These are phyloP conservation scores for Zaprionus tsacasi DNA, from an alignment of 1,140 invertebrate genomes.

Conservation along the genomic window DNA sequence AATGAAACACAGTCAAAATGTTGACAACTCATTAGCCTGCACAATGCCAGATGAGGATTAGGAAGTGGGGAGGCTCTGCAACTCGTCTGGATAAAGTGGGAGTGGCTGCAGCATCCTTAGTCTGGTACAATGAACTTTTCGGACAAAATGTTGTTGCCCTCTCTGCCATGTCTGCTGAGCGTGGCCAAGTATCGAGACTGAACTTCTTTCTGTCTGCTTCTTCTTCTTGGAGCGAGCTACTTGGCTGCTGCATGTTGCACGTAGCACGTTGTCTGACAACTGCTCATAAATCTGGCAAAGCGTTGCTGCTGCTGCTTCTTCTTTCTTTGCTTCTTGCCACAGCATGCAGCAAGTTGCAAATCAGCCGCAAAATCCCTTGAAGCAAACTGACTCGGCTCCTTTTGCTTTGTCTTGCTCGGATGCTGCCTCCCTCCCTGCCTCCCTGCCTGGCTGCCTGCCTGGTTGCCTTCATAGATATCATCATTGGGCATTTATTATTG, in stretches of 20 bases:
- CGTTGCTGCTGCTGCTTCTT: neutral
- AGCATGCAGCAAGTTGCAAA: slow-evolving; percentile 17
- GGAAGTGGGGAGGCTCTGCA: slow-evolving; percentile 6
- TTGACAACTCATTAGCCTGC: slow-evolving; percentile 76
- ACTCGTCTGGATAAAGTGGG: neutral
- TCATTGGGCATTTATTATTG: slow-evolving; percentile 77
- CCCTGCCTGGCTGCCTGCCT: no score
- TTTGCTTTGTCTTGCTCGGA: slow-evolving; percentile 55
- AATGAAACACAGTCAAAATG: slow-evolving; percentile 57
- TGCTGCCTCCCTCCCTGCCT: neutral
- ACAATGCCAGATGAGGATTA: neutral
- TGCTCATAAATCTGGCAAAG: slow-evolving; percentile 68
- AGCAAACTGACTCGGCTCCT: slow-evolving; percentile 17
- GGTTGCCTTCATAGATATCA: slow-evolving; percentile 65
- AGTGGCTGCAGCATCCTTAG: slow-evolving; percentile 17
- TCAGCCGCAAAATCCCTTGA: slow-evolving; percentile 31
- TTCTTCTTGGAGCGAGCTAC: slow-evolving; percentile 13
- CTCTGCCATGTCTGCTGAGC: slow-evolving; percentile 23
- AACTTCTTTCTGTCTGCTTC: slow-evolving; percentile 29
- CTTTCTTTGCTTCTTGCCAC: neutral
- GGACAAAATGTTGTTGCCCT: slow-evolving; percentile 43
- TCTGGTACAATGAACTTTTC: slow-evolving; percentile 69
- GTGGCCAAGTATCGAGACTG: slow-evolving; percentile 31
- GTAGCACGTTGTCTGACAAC: slow-evolving; percentile 53
- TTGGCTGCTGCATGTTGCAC: neutral